phyloP scores from a whole-genome alignment of 2,113 vertebrate genomes.

The Callopanchax toddi region DNA sequence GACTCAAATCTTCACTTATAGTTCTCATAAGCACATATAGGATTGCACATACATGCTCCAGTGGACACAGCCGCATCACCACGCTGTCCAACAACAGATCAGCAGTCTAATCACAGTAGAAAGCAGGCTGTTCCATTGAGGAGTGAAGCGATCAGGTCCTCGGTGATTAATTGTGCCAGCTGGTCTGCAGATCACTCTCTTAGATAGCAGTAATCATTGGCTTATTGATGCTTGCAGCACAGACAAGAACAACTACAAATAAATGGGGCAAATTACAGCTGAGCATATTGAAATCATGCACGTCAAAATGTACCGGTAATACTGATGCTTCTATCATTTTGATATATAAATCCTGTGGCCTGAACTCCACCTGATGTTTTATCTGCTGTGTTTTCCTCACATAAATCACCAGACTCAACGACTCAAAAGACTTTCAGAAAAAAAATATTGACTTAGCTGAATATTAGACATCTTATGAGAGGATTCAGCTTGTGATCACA shows the following conservation, averaged over 20 bases:
- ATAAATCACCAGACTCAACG: background rate
- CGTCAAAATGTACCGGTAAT: slow-evolving; percentile 9
- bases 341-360: background rate
- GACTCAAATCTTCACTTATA: slow-evolving; percentile 8
- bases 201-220: slow-evolving; percentile 59
- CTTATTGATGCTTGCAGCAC: slow-evolving; percentile 55
- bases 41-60: background rate
- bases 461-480: slow-evolving; percentile 18
- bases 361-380: slow-evolving; percentile 12
- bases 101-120: slow-evolving; percentile 61
- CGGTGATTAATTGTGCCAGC: slow-evolving; percentile 68
- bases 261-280: slow-evolving; percentile 16
- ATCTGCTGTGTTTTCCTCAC: background rate
- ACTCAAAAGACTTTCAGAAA: slow-evolving; percentile 21
- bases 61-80: background rate
- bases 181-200: slow-evolving; percentile 57
- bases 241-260: slow-evolving; percentile 37
- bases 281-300: slow-evolving; percentile 8
- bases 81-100: slow-evolving; percentile 48
- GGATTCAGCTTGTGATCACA: slow-evolving; percentile 19
- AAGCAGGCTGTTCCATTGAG: slow-evolving; percentile 61
- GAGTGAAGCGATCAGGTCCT: slow-evolving; percentile 59
- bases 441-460: slow-evolving; percentile 16
- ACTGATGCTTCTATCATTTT: slow-evolving; percentile 7
- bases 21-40: background rate